phyloP scores from a whole-genome alignment of 2,888 invertebrate genomes.

The Ornithoptera priamus region DNA sequence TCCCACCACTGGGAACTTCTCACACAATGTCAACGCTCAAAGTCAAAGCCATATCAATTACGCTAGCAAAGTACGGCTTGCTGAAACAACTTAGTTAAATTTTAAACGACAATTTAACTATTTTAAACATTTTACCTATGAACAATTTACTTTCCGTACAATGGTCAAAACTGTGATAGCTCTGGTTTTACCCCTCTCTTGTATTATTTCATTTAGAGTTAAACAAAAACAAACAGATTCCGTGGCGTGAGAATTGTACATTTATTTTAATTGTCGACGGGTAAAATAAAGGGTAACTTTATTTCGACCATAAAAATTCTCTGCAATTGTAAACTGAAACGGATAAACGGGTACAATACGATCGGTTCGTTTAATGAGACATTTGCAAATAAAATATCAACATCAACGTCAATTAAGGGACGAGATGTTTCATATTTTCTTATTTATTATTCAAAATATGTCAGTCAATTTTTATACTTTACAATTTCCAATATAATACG shows the following conservation, averaged over 20 bases:
- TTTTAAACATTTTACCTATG: background rate
- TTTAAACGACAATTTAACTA: background rate
- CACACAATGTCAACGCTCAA: background rate
- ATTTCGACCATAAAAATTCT: constrained; percentile 2
- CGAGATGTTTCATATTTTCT: background rate
- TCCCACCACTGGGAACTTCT: too few relatives aligned
- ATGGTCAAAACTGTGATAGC: background rate
- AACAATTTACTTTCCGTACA: background rate
- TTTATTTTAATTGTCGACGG: constrained; percentile 12
- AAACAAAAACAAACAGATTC: constrained; percentile 7
- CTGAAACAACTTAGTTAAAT: background rate
- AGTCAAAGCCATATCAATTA: background rate
- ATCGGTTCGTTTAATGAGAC: background rate
- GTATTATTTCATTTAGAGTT: constrained; percentile 8
- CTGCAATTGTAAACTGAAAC: constrained; percentile 13
- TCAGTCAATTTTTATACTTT: too few relatives aligned
- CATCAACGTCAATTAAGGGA: background rate
- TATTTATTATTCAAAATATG: background rate
- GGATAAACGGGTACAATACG: background rate
- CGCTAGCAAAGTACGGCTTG: too few relatives aligned
- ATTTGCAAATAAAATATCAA: background rate
- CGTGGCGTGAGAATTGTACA: constrained; percentile 1
- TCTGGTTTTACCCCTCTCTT: background rate
- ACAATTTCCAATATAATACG: too few relatives aligned
- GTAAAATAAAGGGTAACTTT: constrained; percentile 12